Conservation (phyloP, 2,888 invertebrate genomes). For the Aradus depressus region DNA sequence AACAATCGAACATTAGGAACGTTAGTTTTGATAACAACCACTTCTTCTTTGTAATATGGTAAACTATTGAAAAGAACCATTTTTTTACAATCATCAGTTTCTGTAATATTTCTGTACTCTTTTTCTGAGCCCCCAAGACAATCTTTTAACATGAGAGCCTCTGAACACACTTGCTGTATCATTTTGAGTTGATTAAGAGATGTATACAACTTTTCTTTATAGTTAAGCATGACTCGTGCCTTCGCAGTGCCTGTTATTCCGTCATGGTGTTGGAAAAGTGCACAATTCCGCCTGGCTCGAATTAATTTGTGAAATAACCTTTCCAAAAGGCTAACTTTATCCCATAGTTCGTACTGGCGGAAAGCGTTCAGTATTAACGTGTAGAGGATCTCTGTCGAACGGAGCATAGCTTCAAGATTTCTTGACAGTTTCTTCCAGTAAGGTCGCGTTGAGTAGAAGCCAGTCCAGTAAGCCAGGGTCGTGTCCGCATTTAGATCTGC, state of each 20-base stretch:
- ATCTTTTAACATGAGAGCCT: not conserved
- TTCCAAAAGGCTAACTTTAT: not conserved
- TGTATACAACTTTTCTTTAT: conserved; percentile 11
- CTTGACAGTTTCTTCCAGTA: conserved; percentile 18
- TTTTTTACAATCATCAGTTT: not conserved
- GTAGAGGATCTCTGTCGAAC: conserved; percentile 23
- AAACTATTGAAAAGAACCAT: conserved; percentile 16
- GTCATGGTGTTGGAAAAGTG: conserved; percentile 26
- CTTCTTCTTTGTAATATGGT: not conserved
- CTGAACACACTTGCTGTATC: conserved; percentile 1
- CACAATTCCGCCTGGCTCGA: conserved; percentile 10
- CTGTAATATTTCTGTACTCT: not conserved
- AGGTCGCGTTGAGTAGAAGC: conserved; percentile 23
- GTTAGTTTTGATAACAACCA: not conserved
- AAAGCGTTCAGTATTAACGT: conserved; percentile 9
- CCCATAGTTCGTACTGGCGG: not conserved
- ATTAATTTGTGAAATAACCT: conserved; percentile 14
- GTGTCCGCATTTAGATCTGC: conserved; percentile 13
- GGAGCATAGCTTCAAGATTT: conserved; percentile 14
- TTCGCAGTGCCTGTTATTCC: conserved; percentile 24
- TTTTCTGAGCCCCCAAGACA: no score
- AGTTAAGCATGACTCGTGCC: conserved; percentile 21
- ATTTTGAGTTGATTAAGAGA: conserved; percentile 5
- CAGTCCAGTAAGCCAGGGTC: conserved; percentile 21
- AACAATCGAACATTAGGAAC: not conserved